These are phyloP conservation scores for Formica exsecta DNA, from an alignment of 1,140 invertebrate genomes.

Conservation along the genomic window DNA sequence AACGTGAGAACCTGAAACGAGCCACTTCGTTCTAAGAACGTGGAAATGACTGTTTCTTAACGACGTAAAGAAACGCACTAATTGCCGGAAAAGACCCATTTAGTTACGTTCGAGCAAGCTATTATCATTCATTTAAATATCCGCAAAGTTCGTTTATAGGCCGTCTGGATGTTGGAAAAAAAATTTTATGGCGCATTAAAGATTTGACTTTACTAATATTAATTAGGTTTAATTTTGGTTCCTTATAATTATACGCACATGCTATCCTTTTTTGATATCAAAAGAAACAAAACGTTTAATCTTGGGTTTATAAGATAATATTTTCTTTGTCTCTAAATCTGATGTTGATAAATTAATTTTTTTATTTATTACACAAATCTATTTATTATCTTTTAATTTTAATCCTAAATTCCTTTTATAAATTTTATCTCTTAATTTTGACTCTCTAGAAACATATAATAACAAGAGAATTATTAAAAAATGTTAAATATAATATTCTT, in stretches of 20 bases:
- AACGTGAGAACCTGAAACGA: slow-evolving; percentile 31
- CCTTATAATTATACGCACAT: neutral
- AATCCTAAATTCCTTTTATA: neutral
- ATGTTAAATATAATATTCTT: neutral
- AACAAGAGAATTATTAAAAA: neutral
- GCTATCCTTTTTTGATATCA: neutral
- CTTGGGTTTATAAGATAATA: neutral
- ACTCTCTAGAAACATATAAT: neutral
- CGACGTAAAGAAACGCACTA: slow-evolving; percentile 44
- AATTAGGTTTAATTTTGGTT: neutral
- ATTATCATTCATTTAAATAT: slow-evolving; percentile 58
- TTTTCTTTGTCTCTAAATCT: neutral
- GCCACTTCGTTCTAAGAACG: slow-evolving; percentile 42
- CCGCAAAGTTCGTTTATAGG: slow-evolving; percentile 8
- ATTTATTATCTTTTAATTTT: neutral
- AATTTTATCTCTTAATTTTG: neutral
- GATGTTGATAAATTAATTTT: too few relatives aligned
- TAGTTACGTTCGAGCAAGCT: slow-evolving; percentile 6
- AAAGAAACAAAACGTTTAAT: neutral
- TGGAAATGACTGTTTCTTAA: slow-evolving; percentile 36
- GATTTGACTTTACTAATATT: neutral
- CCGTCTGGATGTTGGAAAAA: neutral
- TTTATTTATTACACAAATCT: neutral
- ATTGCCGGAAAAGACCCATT: slow-evolving; percentile 10
- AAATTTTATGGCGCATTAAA: neutral